These are phyloP conservation scores for Andrena praecox DNA, from an alignment of 2,888 invertebrate genomes.

Conservation along the genomic window DNA sequence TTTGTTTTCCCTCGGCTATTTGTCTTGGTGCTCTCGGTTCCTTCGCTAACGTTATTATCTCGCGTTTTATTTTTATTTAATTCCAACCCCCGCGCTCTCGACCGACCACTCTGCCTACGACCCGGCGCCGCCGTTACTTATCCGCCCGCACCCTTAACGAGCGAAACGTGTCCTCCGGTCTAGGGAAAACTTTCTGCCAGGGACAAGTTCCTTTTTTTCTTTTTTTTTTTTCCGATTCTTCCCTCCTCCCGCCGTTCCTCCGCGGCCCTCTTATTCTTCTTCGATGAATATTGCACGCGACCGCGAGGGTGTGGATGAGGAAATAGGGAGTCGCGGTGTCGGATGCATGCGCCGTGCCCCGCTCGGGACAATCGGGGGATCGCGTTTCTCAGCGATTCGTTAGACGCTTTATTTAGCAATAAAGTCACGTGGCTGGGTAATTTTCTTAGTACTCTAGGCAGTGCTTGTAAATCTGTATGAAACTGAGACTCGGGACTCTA, in stretches of 20 bases:
- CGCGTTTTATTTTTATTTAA: slow-evolving; percentile 79
- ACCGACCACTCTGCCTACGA: slow-evolving; percentile 47
- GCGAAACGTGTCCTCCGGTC: slow-evolving; percentile 65
- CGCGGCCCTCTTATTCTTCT: neutral
- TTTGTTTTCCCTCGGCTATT: slow-evolving; percentile 79
- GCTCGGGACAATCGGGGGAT: neutral
- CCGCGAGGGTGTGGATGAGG: too few relatives aligned
- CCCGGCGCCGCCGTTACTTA: slow-evolving; percentile 68
- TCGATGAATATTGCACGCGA: neutral
- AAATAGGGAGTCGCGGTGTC: neutral
- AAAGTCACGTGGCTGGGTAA: neutral
- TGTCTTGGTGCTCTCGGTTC: slow-evolving; percentile 74
- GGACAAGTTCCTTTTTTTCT: slow-evolving; percentile 16
- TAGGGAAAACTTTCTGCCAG: slow-evolving; percentile 52
- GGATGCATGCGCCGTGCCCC: neutral
- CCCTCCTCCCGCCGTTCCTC: neutral
- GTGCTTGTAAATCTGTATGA: neutral
- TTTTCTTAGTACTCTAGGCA: neutral
- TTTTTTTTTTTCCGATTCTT: slow-evolving; percentile 22
- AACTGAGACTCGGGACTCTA: neutral
- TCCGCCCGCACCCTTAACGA: slow-evolving; percentile 67
- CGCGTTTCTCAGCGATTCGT: neutral
- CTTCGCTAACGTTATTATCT: slow-evolving; percentile 75
- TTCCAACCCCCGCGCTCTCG: slow-evolving; percentile 58
- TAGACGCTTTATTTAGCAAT: neutral